phyloP scores from a whole-genome alignment of 2,888 invertebrate species.

The Xestia sexstrigata region DNA sequence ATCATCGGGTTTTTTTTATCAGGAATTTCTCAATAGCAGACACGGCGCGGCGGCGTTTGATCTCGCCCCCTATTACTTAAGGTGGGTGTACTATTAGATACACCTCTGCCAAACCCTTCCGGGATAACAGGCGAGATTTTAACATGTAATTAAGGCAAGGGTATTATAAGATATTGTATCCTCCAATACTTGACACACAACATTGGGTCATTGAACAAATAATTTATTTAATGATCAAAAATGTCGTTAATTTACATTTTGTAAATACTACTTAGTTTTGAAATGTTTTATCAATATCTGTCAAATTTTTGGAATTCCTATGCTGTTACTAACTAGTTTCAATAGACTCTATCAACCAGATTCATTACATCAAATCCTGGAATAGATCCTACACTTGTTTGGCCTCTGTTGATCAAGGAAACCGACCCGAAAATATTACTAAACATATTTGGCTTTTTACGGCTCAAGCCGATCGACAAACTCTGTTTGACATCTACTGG shows the following conservation, averaged over 20 bases:
- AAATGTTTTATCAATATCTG: constrained; percentile 2
- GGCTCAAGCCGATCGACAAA: not conserved
- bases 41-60: too few relatives aligned
- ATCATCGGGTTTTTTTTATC: too few relatives aligned
- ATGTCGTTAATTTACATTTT: not conserved
- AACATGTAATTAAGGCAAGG: not conserved
- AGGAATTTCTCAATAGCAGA: not conserved
- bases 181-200: not conserved
- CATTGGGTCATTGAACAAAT: not conserved
- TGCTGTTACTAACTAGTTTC: not conserved
- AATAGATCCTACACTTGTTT: not conserved
- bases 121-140: not conserved
- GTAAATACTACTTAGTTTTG: constrained; percentile 1
- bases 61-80: not conserved
- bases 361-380: not conserved
- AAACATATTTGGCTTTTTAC: not conserved
- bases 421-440: too few relatives aligned
- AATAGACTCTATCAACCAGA: not conserved
- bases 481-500: not conserved
- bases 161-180: not conserved
- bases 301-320: not conserved
- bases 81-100: not conserved
- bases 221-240: constrained; percentile 11
- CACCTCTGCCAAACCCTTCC: not conserved
- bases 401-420: not conserved